Conservation (phyloP, 1,140 invertebrate species). For the Papilio machaon region DNA sequence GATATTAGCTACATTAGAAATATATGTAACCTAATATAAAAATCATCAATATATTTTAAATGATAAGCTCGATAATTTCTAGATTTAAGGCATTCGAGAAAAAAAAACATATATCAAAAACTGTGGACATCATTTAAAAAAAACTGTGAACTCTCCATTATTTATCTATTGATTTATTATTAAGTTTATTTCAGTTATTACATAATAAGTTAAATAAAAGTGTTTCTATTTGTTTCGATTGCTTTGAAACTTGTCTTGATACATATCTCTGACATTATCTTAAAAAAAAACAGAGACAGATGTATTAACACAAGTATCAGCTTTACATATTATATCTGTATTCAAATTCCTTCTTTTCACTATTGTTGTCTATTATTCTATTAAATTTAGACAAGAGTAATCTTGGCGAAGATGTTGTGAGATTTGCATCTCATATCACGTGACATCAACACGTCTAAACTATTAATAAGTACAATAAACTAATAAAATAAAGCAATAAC, state of each 20-base stretch:
- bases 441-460: conserved; percentile 47
- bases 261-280: no score
- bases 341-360: neutral
- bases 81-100: neutral
- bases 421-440: conserved; percentile 46
- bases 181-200: no score
- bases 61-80: conserved; percentile 9
- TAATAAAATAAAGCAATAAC: conserved; percentile 72
- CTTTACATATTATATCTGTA: neutral
- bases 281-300: no score
- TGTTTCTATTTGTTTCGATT: no score
- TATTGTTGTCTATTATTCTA: neutral
- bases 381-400: neutral
- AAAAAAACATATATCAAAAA: neutral
- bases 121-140: no score
- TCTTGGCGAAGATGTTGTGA: neutral
- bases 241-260: no score
- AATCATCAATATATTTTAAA: conserved; percentile 35
- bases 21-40: conserved; percentile 23
- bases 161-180: no score
- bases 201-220: no score
- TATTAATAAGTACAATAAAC: conserved; percentile 70
- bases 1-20: conserved; percentile 21
- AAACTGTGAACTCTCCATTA: no score
- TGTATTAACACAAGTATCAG: neutral